phyloP scores from a whole-genome alignment of 2,113 vertebrate species.

The Piprites chloris region DNA sequence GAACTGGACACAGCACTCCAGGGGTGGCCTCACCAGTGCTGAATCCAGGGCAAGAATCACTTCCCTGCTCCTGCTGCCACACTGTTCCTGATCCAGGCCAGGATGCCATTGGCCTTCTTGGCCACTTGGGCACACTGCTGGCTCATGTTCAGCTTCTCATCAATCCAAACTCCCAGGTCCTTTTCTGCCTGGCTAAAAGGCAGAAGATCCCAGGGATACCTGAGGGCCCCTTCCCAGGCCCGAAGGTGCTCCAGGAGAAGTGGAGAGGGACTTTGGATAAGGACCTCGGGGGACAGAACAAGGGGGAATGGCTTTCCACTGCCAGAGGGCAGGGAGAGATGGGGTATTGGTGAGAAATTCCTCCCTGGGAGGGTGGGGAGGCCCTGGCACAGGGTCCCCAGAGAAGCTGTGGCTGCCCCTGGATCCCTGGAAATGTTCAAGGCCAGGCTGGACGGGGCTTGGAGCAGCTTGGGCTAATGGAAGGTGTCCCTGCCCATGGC shows the following conservation, averaged over 20 bases:
- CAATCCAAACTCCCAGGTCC: too few relatives aligned
- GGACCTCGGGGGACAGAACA: not conserved
- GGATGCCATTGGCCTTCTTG: too few relatives aligned
- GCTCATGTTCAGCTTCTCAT: too few relatives aligned
- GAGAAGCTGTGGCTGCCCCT: not conserved
- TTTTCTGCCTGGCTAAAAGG: too few relatives aligned
- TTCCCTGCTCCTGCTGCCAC: too few relatives aligned
- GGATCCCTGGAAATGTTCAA: not conserved
- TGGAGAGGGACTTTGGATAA: not conserved
- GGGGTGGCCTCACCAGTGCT: too few relatives aligned
- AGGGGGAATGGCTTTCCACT: not conserved
- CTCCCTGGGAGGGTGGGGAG: fast-evolving
- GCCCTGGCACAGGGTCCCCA: not conserved
- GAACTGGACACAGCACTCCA: too few relatives aligned
- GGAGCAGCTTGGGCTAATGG: not conserved
- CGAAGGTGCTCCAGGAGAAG: not conserved
- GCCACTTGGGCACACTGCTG: too few relatives aligned
- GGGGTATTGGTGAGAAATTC: not conserved
- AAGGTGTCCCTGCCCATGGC: not conserved
- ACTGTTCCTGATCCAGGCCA: too few relatives aligned
- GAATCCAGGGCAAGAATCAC: too few relatives aligned
- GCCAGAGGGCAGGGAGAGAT: not conserved
- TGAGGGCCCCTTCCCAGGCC: fast-evolving
- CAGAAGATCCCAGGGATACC: fast-evolving
- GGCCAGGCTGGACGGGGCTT: not conserved